Evolutionary conservation across 2,113 vertebrate species (phyloP).

Genomic region (Pristiophorus japonicus): DNA sequence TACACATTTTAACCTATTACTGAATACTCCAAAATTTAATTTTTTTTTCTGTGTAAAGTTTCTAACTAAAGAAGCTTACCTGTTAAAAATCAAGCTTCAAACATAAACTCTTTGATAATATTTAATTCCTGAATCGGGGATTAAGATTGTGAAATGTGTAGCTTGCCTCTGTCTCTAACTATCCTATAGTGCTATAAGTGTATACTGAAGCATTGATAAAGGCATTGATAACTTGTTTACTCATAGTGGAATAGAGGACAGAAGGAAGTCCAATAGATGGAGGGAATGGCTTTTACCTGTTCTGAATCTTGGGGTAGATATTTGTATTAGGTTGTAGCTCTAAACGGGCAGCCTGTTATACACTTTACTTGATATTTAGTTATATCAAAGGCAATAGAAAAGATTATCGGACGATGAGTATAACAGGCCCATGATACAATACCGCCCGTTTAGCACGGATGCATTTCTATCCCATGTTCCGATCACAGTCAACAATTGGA

Average conservation of each 20-base stretch:
- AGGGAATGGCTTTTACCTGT: neutral
- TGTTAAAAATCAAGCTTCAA: neutral
- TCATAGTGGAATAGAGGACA: neutral
- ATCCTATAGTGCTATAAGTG: neutral
- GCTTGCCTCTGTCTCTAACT: neutral
- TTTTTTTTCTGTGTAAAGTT: neutral
- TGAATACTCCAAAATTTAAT: neutral
- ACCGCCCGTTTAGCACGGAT: too few species aligned
- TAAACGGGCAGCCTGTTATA: too few species aligned
- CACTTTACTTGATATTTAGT: too few species aligned
- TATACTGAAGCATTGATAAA: neutral
- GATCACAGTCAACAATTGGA: neutral
- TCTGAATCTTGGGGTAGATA: neutral
- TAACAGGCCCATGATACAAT: too few species aligned
- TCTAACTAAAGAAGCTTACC: neutral
- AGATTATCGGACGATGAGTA: too few species aligned
- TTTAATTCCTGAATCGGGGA: neutral
- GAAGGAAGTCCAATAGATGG: neutral
- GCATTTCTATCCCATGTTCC: too few species aligned
- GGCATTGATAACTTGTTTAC: neutral
- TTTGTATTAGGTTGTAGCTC: too few species aligned
- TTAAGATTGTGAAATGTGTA: neutral
- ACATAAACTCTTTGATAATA: neutral
- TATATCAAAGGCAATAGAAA: too few species aligned
- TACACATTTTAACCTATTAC: neutral